Conservation (phyloP, 2,797 vertebrate genomes). For the Nyctalus aviator region DNA sequence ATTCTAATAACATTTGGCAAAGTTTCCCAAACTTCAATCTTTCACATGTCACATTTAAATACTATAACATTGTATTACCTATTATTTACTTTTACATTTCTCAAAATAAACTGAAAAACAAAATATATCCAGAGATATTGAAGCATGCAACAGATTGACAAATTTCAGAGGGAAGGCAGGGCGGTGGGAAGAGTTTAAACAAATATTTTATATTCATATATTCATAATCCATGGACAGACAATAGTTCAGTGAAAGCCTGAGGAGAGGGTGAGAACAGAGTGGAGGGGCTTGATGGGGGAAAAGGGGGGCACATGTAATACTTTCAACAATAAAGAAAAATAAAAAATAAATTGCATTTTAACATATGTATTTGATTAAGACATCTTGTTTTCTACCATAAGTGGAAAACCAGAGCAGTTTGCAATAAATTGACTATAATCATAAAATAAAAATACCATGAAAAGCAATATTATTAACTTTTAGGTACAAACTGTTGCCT, state of each 20-base stretch:
- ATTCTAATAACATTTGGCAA: not conserved
- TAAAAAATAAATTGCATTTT: not conserved
- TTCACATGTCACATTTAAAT: not conserved
- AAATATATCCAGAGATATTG: too few species aligned
- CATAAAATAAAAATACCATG: not conserved
- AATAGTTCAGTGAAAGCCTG: too few species aligned
- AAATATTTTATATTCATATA: too few species aligned
- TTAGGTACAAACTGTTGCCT: not conserved
- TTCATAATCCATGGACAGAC: too few species aligned
- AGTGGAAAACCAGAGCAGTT: not conserved
- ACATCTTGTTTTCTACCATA: not conserved
- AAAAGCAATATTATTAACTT: conserved; percentile 12
- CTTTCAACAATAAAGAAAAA: too few species aligned
- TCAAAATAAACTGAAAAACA: conserved; percentile 3
- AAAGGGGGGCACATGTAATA: too few species aligned
- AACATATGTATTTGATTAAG: not conserved
- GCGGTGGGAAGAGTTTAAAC: too few species aligned
- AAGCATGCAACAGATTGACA: too few species aligned
- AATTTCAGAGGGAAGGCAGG: too few species aligned
- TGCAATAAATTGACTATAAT: not conserved
- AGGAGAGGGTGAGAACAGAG: too few species aligned
- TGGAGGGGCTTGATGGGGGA: too few species aligned
- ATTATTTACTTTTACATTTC: not conserved
- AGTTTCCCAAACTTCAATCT: not conserved
- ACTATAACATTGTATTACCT: not conserved